Base-by-base conservation (phyloP, 2,888 invertebrate genomes). In the Metopia argyrocephala region DNA sequence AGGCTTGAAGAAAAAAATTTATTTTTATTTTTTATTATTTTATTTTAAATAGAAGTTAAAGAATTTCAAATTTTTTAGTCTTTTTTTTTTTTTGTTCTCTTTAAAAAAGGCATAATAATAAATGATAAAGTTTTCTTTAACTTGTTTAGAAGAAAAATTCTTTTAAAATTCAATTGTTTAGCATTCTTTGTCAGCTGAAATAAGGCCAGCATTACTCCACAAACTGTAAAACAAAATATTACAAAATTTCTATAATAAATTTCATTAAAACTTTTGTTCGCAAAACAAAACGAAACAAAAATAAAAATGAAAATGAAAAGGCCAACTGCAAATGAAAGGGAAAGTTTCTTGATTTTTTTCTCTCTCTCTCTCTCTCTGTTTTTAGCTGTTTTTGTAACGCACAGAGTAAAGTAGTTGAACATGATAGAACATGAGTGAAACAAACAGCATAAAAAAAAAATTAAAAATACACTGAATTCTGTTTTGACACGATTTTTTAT, bases 201-300 rank as follows among this genome's bases (percentile, higher is more conserved):
- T 38, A 38, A 15, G 38, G 38, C 38, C 38, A 38, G 12, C 38
- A 38, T 4, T 4, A 15, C 38, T 38, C 9, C 15, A 12, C 9
- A 38, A 56, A 57, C 15, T 56, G 25, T 5, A 64, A 64, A 76
- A 68, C 52, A 66, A 78, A 71, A 54, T 66, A 46, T 66, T 46
- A 28, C 31, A 66, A 74, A n/a, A 74, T 65, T 70, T 52, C 70
- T 70, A 27, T 79, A 79, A 79, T 79, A 79, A 79, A 79, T 75
- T 79, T 79, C 65, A 79, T 79, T 79, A 79, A 75, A 79, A 79
- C 59, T 75, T 79, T 74, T 50, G 5, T 23, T 48, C 27, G 54
- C 56, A 31, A 75, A 38, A 64, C 57, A 23, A 70, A 61, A 28
- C 20, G 48, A 48, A 66, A 54, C 50, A 28, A 3, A 3, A 45